phyloP scores from a whole-genome alignment of 2,113 vertebrate genomes.

The Carlito syrichta region DNA sequence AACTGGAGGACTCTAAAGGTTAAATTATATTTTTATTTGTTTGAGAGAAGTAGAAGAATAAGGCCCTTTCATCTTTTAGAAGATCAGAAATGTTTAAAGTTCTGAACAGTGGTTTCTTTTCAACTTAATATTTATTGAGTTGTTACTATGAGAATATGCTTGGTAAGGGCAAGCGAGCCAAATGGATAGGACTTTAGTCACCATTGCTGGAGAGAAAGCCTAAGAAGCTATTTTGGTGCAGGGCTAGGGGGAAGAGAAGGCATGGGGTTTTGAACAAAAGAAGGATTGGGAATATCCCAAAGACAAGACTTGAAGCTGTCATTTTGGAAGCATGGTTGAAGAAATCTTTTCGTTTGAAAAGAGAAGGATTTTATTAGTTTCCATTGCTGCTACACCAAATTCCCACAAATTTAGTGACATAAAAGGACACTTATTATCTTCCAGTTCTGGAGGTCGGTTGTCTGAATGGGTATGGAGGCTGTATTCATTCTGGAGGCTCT shows the following conservation, averaged over 20 bases:
- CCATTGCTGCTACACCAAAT: background rate
- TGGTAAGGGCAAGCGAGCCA: background rate
- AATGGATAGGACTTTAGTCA: background rate
- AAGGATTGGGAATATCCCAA: background rate
- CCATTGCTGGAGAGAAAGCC: background rate
- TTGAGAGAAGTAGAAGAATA: background rate
- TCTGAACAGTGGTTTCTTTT: constrained; percentile 32
- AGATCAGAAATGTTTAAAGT: background rate
- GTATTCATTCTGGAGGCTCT: background rate
- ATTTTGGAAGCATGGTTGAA: background rate
- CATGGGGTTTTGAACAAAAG: background rate
- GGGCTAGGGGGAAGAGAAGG: background rate
- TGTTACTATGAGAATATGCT: background rate
- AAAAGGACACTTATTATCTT: background rate
- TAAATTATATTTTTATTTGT: constrained; percentile 6
- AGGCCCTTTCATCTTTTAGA: background rate
- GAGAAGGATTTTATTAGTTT: background rate
- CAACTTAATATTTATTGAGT: background rate
- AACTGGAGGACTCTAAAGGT: background rate
- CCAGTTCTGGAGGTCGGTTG: background rate
- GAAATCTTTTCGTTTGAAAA: background rate
- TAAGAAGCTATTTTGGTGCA: background rate
- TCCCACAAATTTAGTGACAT: background rate
- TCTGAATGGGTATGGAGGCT: background rate
- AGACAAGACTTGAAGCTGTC: background rate